Evolutionary conservation across 2,113 vertebrate genomes (phyloP).

Genomic region (Mobula birostris): DNA sequence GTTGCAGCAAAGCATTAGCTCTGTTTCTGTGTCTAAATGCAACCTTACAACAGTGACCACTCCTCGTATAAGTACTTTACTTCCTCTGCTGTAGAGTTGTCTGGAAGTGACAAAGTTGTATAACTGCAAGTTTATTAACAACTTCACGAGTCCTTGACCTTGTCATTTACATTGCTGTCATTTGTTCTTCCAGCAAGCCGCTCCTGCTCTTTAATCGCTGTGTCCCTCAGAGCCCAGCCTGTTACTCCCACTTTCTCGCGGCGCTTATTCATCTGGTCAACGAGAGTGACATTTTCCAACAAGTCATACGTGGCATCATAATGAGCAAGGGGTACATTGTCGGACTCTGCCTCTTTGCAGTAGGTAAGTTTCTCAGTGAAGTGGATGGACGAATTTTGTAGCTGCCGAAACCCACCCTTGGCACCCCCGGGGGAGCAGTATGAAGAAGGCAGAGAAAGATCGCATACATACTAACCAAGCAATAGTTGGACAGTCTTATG

Average conservation of each 20-base stretch:
- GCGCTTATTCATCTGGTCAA: slow-evolving; percentile 56
- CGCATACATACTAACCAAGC: not conserved
- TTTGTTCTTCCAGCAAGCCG: slow-evolving; percentile 53
- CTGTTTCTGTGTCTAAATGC: too few relatives aligned
- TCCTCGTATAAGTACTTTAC: too few relatives aligned
- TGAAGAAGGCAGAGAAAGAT: not conserved
- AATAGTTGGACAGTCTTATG: not conserved
- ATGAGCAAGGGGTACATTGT: slow-evolving; percentile 58
- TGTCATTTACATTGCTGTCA: not conserved
- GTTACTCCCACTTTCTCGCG: slow-evolving; percentile 59
- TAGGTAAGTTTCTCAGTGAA: slow-evolving; percentile 52
- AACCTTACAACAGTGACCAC: too few relatives aligned
- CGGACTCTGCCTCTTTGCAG: slow-evolving; percentile 57
- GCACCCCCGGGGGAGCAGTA: too few relatives aligned
- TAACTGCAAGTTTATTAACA: not conserved
- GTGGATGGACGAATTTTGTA: not conserved
- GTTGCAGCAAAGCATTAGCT: too few relatives aligned
- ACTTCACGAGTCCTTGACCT: not conserved
- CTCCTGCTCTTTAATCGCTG: slow-evolving; percentile 66
- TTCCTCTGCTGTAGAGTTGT: too few relatives aligned
- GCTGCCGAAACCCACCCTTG: too few relatives aligned
- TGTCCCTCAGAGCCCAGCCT: slow-evolving; percentile 60
- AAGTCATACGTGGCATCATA: slow-evolving; percentile 60
- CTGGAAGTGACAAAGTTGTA: too few relatives aligned
- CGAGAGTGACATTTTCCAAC: slow-evolving; percentile 57